Evolutionary conservation across 2,113 vertebrate genomes (phyloP).

Genomic region (Phrynosoma blainvillii): DNA sequence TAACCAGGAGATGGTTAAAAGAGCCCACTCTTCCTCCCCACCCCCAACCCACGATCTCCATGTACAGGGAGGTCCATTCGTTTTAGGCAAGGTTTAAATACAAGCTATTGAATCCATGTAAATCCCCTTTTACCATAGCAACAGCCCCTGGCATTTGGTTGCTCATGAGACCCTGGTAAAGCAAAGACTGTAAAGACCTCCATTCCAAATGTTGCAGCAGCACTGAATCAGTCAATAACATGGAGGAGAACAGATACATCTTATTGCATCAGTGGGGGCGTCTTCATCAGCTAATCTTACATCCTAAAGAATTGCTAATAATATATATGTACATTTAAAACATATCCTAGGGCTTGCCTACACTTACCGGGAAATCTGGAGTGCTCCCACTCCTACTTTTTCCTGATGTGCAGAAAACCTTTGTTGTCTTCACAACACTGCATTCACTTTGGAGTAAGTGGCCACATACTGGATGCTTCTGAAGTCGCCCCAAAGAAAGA

Average conservation of each 20-base stretch:
- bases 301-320: background rate
- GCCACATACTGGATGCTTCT: too few relatives aligned
- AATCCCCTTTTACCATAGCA: conserved; percentile 73
- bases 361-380: too few relatives aligned
- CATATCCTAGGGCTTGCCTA: too few relatives aligned
- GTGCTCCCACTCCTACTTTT: too few relatives aligned
- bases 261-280: background rate
- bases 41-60: conserved; percentile 34
- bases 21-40: background rate
- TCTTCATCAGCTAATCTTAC: background rate
- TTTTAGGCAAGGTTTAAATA: conserved; percentile 41
- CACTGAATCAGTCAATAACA: background rate
- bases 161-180: conserved; percentile 53
- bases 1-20: conserved; percentile 26
- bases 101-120: conserved; percentile 66
- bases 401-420: too few relatives aligned
- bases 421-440: too few relatives aligned
- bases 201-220: background rate
- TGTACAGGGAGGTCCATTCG: conserved; percentile 68
- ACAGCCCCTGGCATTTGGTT: conserved; percentile 36
- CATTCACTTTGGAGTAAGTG: too few relatives aligned
- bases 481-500: too few relatives aligned
- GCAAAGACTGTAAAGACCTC: conserved; percentile 19
- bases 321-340: background rate
- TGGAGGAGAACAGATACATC: background rate